phyloP scores from a whole-genome alignment of 2,888 invertebrate species.

The Diploptera punctata region DNA sequence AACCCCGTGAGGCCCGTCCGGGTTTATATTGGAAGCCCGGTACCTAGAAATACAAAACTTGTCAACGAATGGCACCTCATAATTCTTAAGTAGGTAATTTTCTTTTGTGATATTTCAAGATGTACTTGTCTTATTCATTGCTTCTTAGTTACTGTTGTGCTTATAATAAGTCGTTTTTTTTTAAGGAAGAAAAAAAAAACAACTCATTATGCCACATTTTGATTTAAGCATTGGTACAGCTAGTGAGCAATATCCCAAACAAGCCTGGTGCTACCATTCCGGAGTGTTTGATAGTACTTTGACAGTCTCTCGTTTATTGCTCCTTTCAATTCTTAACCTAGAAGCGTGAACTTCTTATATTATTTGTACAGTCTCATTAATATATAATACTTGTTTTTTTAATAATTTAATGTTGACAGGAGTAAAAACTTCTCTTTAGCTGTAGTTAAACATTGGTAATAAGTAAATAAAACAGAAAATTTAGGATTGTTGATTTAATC shows the following conservation, averaged over 20 bases:
- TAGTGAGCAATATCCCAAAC: conserved; percentile 7
- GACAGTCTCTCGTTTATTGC: conserved; percentile 32
- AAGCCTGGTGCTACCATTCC: conserved; percentile 35
- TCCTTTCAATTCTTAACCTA: conserved; percentile 26
- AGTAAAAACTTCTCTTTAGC: conserved; percentile 37
- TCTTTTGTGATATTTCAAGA: background rate
- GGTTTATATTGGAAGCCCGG: no score
- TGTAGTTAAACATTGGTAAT: conserved; percentile 41
- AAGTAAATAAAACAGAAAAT: conserved; percentile 40
- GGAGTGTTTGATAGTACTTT: conserved; percentile 35
- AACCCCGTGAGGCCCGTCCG: no score
- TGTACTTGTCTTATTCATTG: conserved; percentile 1
- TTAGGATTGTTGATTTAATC: conserved; percentile 16
- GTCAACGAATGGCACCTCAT: background rate
- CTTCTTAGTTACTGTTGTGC: background rate
- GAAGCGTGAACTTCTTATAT: conserved; percentile 28
- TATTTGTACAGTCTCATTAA: conserved; percentile 36
- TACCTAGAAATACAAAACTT: conserved; percentile 1
- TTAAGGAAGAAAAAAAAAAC: no score
- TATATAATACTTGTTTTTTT: conserved; percentile 39
- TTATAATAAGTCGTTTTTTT: no score
- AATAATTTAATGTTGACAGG: conserved; percentile 42
- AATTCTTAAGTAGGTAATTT: background rate
- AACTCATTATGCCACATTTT: no score
- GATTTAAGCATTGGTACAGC: background rate